phyloP scores from a whole-genome alignment of 30 jellyfish, hydroid and myxozoan species.

The Aurelia sp. region DNA sequence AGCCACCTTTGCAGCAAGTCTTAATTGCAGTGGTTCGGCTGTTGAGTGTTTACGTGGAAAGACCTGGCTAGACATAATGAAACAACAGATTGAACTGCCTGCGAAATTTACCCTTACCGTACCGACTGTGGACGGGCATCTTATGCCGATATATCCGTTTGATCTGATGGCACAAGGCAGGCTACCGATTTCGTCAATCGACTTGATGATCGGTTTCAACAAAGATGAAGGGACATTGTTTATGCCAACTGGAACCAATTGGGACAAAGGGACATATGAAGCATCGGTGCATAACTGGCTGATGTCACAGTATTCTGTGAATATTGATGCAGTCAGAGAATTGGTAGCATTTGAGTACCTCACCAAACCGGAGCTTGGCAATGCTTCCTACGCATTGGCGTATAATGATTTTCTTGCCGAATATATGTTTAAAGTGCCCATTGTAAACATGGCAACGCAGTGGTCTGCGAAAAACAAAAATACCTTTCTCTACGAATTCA shows the following conservation, averaged over 20 bases:
- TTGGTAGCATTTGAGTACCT: conserved; percentile 11
- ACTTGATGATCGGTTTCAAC: conserved; percentile 55
- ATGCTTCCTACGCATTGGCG: not conserved
- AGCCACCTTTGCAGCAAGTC: not conserved
- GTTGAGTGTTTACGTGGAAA: conserved; percentile 18
- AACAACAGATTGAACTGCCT: not conserved
- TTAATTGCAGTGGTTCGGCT: conserved; percentile 27
- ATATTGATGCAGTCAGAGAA: conserved; percentile 1
- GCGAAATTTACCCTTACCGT: not conserved
- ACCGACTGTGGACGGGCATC: conserved; percentile 44
- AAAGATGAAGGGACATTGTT: conserved; percentile 61
- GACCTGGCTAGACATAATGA: not conserved
- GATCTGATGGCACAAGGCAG: conserved; percentile 2
- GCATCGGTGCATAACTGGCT: not conserved
- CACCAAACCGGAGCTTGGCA: not conserved
- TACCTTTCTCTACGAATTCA: conserved; percentile 27
- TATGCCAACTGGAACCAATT: conserved; percentile 1
- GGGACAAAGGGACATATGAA: conserved; percentile 3
- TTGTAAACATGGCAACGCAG: conserved; percentile 17
- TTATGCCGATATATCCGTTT: conserved; percentile 13
- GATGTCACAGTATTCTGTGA: not conserved
- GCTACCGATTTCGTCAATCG: conserved; percentile 12
- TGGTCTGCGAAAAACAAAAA: conserved; percentile 8
- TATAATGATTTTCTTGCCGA: conserved; percentile 15
- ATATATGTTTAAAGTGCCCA: not conserved